Evolutionary conservation across 2,113 vertebrate species (phyloP).

Genomic region (Loxodonta africana): DNA sequence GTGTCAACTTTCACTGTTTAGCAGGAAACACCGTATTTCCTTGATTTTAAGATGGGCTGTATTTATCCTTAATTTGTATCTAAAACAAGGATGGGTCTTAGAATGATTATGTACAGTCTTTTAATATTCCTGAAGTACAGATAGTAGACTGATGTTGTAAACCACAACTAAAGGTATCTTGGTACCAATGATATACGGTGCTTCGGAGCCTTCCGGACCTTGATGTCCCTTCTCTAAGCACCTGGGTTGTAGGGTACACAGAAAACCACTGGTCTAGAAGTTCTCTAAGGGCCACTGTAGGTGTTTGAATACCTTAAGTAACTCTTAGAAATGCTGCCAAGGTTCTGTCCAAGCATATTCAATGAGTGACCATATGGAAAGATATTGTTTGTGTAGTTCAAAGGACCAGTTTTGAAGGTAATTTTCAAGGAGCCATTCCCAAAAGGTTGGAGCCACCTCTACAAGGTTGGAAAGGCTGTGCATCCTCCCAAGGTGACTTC

Average conservation of each 20-base stretch:
- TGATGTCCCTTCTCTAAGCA: background rate
- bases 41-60: background rate
- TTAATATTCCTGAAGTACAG: background rate
- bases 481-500: background rate
- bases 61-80: background rate
- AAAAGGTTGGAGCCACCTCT: background rate
- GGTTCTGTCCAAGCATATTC: background rate
- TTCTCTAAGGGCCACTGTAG: background rate
- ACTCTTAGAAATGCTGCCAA: conserved; percentile 19
- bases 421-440: background rate
- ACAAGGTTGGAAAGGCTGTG: background rate
- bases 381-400: background rate
- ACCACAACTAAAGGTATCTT: background rate
- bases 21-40: background rate
- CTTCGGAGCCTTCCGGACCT: background rate
- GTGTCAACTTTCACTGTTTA: background rate
- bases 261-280: conserved; percentile 4
- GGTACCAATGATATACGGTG: background rate
- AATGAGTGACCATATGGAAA: background rate
- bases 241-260: background rate
- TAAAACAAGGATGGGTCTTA: background rate
- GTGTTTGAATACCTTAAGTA: background rate
- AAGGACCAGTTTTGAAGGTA: background rate
- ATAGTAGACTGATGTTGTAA: background rate
- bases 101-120: background rate